These are phyloP conservation scores for Addax nasomaculatus DNA, from an alignment of 2,113 vertebrate genomes.

Conservation along the genomic window DNA sequence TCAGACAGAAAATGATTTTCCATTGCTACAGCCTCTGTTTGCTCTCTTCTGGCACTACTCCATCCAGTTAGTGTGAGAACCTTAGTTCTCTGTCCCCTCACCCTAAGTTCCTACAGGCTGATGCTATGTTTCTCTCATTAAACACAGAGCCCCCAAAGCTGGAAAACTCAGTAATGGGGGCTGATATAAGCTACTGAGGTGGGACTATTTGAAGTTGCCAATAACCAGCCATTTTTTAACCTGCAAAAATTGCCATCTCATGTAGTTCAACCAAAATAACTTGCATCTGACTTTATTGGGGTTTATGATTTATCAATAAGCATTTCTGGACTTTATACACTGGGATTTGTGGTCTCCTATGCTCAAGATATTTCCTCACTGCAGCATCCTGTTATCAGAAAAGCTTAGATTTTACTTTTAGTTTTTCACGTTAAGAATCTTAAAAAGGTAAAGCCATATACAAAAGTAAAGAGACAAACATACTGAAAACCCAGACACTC, in stretches of 20 bases:
- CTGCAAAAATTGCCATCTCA: neutral
- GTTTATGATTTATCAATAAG: neutral
- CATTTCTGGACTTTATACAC: neutral
- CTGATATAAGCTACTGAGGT: neutral
- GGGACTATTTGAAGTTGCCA: neutral
- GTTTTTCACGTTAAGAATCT: neutral
- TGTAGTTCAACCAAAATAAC: neutral
- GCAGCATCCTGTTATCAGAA: neutral
- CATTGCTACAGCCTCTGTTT: neutral
- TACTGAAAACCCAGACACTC: neutral
- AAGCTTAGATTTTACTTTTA: neutral
- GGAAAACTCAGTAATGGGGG: neutral
- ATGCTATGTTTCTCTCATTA: neutral
- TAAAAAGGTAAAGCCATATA: neutral
- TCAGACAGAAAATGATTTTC: neutral
- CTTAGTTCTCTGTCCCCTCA: neutral
- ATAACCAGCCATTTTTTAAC: neutral
- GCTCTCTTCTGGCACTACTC: too few relatives aligned
- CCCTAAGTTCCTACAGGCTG: rapidly evolving
- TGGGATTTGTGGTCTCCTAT: neutral
- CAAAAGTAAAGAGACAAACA: neutral
- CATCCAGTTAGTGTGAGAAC: neutral
- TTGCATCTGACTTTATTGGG: neutral
- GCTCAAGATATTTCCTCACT: neutral
- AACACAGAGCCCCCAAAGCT: neutral